These are phyloP conservation scores for Drosophila testacea DNA, from an alignment of 2,888 invertebrate genomes.

Conservation along the genomic window DNA sequence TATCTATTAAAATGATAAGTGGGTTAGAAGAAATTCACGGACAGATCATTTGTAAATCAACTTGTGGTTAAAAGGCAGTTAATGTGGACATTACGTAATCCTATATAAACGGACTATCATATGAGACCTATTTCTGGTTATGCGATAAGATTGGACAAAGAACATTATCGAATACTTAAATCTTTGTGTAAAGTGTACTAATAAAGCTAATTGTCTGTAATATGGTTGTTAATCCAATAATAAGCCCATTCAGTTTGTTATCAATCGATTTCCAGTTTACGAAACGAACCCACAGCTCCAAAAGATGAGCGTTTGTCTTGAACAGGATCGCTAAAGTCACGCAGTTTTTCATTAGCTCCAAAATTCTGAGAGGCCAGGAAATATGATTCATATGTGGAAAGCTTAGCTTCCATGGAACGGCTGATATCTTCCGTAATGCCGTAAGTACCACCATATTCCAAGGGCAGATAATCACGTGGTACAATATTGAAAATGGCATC, in stretches of 20 bases:
- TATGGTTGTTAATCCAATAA: conserved; percentile 1
- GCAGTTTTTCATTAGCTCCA: conserved; percentile 80
- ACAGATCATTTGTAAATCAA: no score
- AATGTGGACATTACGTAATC: not conserved
- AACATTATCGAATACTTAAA: conserved; percentile 7
- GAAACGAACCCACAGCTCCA: conserved; percentile 83
- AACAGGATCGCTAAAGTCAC: conserved; percentile 63
- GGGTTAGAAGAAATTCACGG: no score
- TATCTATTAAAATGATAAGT: no score
- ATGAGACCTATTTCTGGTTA: conserved; percentile 4
- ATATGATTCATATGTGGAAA: conserved; percentile 75
- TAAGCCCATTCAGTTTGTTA: not conserved
- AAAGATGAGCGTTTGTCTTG: conserved; percentile 75
- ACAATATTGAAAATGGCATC: conserved; percentile 87
- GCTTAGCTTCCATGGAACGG: conserved; percentile 78
- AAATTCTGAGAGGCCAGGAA: conserved; percentile 79
- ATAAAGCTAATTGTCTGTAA: conserved; percentile 33
- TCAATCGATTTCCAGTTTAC: conserved; percentile 83
- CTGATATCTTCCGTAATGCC: conserved; percentile 85
- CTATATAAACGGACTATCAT: not conserved
- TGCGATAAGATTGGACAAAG: conserved; percentile 30
- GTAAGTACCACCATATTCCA: conserved; percentile 89
- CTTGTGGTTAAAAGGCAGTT: not conserved
- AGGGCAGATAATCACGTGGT: conserved; percentile 87
- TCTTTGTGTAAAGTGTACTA: conserved; percentile 1